Evolutionary conservation across 2,797 vertebrate species (phyloP).

Genomic region (Pagetopsis macropterus): DNA sequence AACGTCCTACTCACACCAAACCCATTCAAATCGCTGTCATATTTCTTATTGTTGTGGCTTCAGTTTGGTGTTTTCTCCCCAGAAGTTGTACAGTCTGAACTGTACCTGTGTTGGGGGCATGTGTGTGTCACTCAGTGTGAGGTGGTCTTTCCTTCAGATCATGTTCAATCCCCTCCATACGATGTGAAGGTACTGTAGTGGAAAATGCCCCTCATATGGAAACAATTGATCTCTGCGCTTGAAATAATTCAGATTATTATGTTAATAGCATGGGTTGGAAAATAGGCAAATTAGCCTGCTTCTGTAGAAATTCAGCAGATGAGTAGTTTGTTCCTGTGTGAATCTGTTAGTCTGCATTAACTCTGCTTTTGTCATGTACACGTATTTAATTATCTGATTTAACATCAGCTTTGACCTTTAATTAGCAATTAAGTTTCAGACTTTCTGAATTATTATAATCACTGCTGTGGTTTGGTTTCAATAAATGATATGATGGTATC

Average conservation of each 20-base stretch:
- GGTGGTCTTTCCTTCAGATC: slow-evolving; percentile 68
- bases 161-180: slow-evolving; percentile 50
- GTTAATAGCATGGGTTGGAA: slow-evolving; percentile 64
- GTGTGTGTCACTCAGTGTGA: slow-evolving; percentile 38
- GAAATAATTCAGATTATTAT: slow-evolving; percentile 44
- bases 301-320: slow-evolving; percentile 30
- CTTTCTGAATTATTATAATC: slow-evolving; percentile 11
- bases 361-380: not conserved
- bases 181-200: slow-evolving; percentile 13
- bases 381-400: slow-evolving; percentile 4
- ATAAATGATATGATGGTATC: slow-evolving; percentile 26
- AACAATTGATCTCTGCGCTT: slow-evolving; percentile 43
- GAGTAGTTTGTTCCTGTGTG: slow-evolving; percentile 63
- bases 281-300: slow-evolving; percentile 59
- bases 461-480: slow-evolving; percentile 38
- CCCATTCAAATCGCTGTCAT: slow-evolving; percentile 4
- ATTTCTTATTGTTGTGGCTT: slow-evolving; percentile 19
- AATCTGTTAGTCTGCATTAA: not conserved
- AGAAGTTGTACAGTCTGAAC: no score
- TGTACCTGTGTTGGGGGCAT: slow-evolving; percentile 1
- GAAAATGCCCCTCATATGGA: slow-evolving; percentile 67
- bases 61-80: not conserved
- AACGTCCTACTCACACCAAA: slow-evolving; percentile 28
- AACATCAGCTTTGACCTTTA: not conserved
- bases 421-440: no score